Evolutionary conservation across 2,888 invertebrate genomes (phyloP).

Genomic region (Venustoraphidia nigricollis): DNA sequence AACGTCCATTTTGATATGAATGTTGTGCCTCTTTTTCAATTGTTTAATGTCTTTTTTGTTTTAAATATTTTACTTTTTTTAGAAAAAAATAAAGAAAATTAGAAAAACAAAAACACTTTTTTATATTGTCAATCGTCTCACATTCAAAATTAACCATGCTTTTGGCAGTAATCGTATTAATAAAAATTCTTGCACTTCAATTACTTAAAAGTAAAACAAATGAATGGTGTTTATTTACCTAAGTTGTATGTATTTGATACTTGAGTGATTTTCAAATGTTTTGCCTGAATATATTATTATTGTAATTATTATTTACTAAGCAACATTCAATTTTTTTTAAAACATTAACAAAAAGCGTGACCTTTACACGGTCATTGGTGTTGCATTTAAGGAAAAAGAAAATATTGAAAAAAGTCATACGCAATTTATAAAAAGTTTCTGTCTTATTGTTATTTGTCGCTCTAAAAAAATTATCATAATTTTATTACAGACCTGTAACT

Average conservation of each 20-base stretch:
- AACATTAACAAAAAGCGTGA: too few species aligned
- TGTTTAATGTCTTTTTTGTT: conserved; percentile 3
- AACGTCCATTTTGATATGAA: conserved; percentile 7
- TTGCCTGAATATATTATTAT: too few species aligned
- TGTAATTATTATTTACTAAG: too few species aligned
- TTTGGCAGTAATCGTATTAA: conserved; percentile 4
- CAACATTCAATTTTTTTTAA: too few species aligned
- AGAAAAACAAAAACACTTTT: background rate
- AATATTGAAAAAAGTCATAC: too few species aligned
- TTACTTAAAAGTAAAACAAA: background rate
- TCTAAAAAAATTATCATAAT: too few species aligned
- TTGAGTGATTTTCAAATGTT: too few species aligned
- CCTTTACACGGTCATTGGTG: too few species aligned
- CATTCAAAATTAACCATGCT: conserved; percentile 4
- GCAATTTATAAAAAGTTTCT: too few species aligned
- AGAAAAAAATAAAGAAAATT: background rate
- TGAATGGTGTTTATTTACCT: background rate
- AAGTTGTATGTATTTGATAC: background rate
- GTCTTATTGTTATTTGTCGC: too few species aligned
- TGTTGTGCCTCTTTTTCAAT: conserved; percentile 4
- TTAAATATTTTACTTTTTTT: background rate
- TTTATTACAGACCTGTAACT: too few species aligned
- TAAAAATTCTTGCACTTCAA: background rate
- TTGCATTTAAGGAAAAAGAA: too few species aligned
- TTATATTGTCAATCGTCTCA: background rate